phyloP scores from a whole-genome alignment of 2,113 vertebrate species.

The Ochotona princeps region DNA sequence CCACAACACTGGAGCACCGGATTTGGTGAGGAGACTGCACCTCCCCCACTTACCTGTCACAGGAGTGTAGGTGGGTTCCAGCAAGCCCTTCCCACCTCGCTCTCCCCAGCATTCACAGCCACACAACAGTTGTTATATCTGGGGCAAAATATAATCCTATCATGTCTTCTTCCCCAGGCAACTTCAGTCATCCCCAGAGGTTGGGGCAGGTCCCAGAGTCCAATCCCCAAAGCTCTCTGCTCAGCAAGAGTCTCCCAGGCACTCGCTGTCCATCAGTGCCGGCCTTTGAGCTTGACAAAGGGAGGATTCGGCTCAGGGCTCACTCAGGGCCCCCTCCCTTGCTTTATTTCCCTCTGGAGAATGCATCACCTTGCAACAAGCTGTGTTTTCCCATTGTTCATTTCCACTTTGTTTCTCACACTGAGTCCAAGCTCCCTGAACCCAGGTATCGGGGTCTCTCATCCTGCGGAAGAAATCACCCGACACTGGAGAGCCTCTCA shows the following conservation, averaged over 20 bases:
- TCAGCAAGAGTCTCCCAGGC: background rate
- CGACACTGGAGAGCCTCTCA: too few relatives aligned
- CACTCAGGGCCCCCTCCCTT: background rate
- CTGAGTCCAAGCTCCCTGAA: background rate
- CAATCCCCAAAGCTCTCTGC: background rate
- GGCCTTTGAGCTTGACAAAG: background rate
- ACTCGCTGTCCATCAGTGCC: background rate
- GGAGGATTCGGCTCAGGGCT: background rate
- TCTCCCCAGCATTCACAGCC: background rate
- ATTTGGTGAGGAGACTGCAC: background rate
- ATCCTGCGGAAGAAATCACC: too few relatives aligned
- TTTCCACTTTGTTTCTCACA: background rate
- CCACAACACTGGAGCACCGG: background rate
- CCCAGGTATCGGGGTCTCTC: background rate
- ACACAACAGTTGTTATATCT: background rate
- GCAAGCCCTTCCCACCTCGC: background rate
- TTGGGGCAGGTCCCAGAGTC: background rate
- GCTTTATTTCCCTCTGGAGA: background rate
- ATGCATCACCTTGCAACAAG: background rate
- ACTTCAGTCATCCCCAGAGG: background rate
- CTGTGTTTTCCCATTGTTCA: background rate
- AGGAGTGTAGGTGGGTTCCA: background rate
- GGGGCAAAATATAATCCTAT: background rate
- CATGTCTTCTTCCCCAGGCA: background rate
- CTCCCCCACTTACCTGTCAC: background rate